Evolutionary conservation across 2,797 vertebrate genomes (phyloP).

Genomic region (Cirrhinus mrigala): DNA sequence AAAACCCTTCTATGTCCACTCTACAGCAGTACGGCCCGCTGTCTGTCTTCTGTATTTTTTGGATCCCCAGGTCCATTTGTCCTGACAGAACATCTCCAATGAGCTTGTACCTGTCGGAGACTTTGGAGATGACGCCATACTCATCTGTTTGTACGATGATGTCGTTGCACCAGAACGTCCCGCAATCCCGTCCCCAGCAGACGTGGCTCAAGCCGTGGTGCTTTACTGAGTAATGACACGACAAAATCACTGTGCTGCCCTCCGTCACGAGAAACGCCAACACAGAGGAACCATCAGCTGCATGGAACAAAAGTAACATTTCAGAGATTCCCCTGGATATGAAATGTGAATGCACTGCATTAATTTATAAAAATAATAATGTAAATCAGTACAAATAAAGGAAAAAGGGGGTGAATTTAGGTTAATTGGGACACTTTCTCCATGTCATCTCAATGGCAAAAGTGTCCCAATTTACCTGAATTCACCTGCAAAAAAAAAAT

Average conservation of each 20-base stretch:
- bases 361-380: background rate
- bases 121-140: conserved; percentile 76
- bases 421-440: too few species aligned
- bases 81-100: conserved; percentile 77
- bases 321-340: background rate
- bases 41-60: conserved; percentile 71
- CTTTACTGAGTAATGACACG: conserved; percentile 80
- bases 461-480: too few species aligned
- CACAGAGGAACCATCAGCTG: conserved; percentile 61
- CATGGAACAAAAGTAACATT: background rate
- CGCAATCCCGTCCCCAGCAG: conserved; percentile 81
- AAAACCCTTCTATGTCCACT: conserved; percentile 79
- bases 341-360: background rate
- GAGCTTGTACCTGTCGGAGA: conserved; percentile 75
- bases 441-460: too few species aligned
- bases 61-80: conserved; percentile 80
- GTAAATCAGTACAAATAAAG: background rate
- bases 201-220: conserved; percentile 76
- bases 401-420: too few species aligned
- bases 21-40: conserved; percentile 82
- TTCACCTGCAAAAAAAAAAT: too few species aligned
- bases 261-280: conserved; percentile 71
- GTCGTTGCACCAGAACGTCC: conserved; percentile 82
- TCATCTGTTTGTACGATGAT: conserved; percentile 80
- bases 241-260: conserved; percentile 75